A percentile compares a stretch with the other conserved stretches of the same genome.
phyloP scores from a whole-genome alignment of 2,113 vertebrate species.

The Mesocricetus auratus region DNA sequence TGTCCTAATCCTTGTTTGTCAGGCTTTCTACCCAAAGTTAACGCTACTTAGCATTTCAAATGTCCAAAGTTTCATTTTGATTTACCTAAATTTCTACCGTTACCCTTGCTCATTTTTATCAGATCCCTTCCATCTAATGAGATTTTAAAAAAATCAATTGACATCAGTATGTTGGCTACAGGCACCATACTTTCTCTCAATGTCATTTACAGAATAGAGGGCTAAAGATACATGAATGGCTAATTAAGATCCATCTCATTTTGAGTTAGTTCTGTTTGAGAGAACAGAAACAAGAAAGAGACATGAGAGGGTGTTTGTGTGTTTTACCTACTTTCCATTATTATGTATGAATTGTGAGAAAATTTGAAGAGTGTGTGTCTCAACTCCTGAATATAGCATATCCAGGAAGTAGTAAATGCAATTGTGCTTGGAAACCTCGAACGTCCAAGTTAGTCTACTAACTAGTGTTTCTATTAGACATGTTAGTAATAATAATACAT shows the following conservation, averaged over 20 bases:
- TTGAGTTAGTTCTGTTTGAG: neutral
- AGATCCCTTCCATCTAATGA: neutral
- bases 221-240: neutral
- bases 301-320: neutral
- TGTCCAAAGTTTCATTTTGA: neutral
- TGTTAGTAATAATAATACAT: neutral
- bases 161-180: neutral
- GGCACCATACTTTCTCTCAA: neutral
- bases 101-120: neutral
- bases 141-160: neutral
- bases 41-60: neutral
- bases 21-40: neutral
- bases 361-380: neutral
- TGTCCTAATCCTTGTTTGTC: neutral
- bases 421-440: neutral
- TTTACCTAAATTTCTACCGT: neutral
- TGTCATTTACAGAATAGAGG: neutral
- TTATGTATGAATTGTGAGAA: neutral
- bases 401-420: neutral
- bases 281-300: neutral
- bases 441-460: neutral
- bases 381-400: slow-evolving; percentile 3
- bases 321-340: neutral
- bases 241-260: neutral
- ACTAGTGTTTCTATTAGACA: neutral